Conservation (phyloP, 2,888 invertebrate species). For the Leptopilina drosophilae region DNA sequence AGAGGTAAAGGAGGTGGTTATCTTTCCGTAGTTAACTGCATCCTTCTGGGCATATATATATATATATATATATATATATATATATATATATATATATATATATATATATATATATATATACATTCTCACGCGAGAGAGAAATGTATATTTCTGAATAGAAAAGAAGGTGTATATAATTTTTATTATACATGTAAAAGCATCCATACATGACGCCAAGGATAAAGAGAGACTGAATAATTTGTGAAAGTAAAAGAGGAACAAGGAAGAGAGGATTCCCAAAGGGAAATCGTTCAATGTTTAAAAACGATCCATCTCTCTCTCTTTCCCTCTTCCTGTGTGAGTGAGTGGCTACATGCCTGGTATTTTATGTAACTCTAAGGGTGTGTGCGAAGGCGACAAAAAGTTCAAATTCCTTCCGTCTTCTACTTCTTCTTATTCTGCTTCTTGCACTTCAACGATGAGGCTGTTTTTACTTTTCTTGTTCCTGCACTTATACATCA, state of each 20-base stretch:
- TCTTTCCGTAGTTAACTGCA: constrained; percentile 30
- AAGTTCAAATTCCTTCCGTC: constrained; percentile 49
- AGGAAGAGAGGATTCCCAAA: constrained; percentile 50
- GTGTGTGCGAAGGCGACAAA: constrained; percentile 40
- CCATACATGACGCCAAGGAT: constrained; percentile 31
- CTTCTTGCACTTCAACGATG: constrained; percentile 37
- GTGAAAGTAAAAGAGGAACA: constrained; percentile 39
- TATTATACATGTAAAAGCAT: no score
- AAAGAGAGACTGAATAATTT: constrained; percentile 44
- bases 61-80: background rate
- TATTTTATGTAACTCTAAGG: background rate
- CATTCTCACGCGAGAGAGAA: background rate
- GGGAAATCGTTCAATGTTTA: background rate
- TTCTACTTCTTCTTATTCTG: constrained; percentile 45
- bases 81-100: no score
- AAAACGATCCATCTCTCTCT: no score
- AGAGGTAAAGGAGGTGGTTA: constrained; percentile 40
- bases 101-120: no score
- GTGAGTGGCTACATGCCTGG: background rate
- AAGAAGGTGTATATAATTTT: constrained; percentile 42
- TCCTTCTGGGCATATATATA: constrained; percentile 40
- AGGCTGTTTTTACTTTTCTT: constrained; percentile 45
- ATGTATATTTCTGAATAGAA: constrained; percentile 49
- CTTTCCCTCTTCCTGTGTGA: background rate
- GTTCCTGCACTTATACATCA: constrained; percentile 45